Base-by-base conservation (phyloP, 2,113 vertebrate species). In the Cyanoliseus patagonus region DNA sequence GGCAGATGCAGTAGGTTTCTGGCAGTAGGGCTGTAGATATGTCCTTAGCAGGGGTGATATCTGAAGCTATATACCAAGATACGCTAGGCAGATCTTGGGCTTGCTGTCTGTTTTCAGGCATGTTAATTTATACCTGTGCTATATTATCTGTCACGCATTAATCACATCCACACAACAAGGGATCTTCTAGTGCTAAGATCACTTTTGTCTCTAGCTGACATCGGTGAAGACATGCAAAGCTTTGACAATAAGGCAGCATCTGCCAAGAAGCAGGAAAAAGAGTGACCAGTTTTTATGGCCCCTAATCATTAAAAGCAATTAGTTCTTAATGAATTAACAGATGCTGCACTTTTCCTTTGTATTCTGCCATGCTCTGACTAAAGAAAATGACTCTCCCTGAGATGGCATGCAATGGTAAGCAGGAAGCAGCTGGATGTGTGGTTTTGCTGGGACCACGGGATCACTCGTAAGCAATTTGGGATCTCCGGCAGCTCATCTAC, bases 391-490 rank as follows among this genome's bases (percentile, higher is more conserved):
- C 57, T 59, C 57, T 59, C 33, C 57, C 22, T 23, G 22, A 33
- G 39, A 86, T 13, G 27, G 12, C 25, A 37, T 3, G 23, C 62
- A 73, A 41, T 1, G 3, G 19, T 2, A 5, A 83, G 41, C 0
- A 1, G 63, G 46, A 90, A 61, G 46, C 41, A 85, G 82, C 28
- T 37, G 68, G 47, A 63, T 19, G 8, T 31, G 4, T 30, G 24
- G 23, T 88, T 82, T 80, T 73, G 6, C 20, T 64, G 24, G 39
- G 30, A 64, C 35, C 69, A 9, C 0, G 1, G 3, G 8, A 64
- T 55, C 0, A 0, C 51, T 91, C 5, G 44, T n/a, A 41, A 66
- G 86, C 41, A 76, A 61, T 62, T 28, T 3, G 44, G 83, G 74
- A 67, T 94, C 73, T 82, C 76, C 0, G 1, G 46, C 55, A 51